Conservation (phyloP, 2,797 vertebrate species). For the Scarus forsteni region DNA sequence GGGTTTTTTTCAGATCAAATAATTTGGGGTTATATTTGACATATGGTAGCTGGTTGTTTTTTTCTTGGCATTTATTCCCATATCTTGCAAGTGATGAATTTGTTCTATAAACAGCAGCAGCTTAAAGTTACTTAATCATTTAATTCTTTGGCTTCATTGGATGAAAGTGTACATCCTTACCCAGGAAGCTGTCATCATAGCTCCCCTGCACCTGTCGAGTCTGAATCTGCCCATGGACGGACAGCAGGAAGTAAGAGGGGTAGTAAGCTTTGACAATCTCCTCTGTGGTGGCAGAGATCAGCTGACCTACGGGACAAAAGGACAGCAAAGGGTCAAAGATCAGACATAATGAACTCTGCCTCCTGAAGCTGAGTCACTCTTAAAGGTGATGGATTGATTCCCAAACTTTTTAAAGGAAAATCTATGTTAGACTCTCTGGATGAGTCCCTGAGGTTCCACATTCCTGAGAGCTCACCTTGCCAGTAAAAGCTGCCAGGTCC, state of each 20-base stretch:
- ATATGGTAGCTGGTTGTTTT: no score
- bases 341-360: background rate
- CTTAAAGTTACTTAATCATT: no score
- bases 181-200: slow-evolving; percentile 91
- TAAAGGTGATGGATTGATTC: slow-evolving; percentile 16
- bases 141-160: no score
- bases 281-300: slow-evolving; percentile 88
- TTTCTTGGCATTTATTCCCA: no score
- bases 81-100: no score
- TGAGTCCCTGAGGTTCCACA: slow-evolving; percentile 29
- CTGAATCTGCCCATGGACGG: slow-evolving; percentile 86
- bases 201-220: slow-evolving; percentile 84
- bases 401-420: slow-evolving; percentile 15
- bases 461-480: slow-evolving; percentile 86
- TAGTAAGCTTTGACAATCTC: slow-evolving; percentile 87
- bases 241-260: slow-evolving; percentile 88
- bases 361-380: background rate
- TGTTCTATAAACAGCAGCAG: no score
- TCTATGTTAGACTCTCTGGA: slow-evolving; percentile 8
- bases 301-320: slow-evolving; percentile 81
- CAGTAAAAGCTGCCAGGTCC: slow-evolving; percentile 93
- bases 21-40: no score
- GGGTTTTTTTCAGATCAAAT: no score
- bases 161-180: slow-evolving; percentile 66
- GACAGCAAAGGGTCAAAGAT: slow-evolving; percentile 21